Base-by-base conservation (phyloP, 2,888 invertebrate genomes). In the Drosophila pegasa region DNA sequence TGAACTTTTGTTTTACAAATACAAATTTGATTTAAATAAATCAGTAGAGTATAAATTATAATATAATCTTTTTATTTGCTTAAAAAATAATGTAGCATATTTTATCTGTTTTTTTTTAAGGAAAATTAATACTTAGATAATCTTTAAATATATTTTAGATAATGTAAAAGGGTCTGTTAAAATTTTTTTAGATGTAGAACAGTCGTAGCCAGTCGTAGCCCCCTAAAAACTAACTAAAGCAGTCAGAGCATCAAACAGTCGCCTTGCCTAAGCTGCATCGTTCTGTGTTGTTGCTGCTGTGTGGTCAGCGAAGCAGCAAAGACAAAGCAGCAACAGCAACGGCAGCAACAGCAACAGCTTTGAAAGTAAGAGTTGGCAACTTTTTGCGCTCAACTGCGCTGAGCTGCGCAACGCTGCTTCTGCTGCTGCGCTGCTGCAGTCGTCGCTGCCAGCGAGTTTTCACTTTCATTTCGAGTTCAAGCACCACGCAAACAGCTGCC, bases 391-490 rank as follows among this genome's bases (percentile, higher is more conserved):
- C 71, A 69, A 56, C 73, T 43, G 43, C 43, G n/a, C n/a, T n/a
- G n/a, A n/a, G 60, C 73, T 64, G 82, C 80, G 68, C 57, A 63
- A 80, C 80, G 68, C 57, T 71, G 68, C 74, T 71, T 64, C 79
- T 77, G 68, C 57, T 71, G 68, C 74, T 64, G 82, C 80, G 68
- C 57, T 71, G 68, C 74, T 71, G 68, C 75, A 71, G 52, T 64
- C 37, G 54, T 9, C 57, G 59, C 37, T 41, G 47, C 62, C 67
- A 54, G 75, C 75, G 73, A 57, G 69, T 83, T 88, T 90, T 90
- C 90, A 90, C 90, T 90, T 90, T 90, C 90, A 86, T 77, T 88
- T 88, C 65, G 86, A 81, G 86, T 87, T 86, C 88, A 86, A 90
- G 84, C 88, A 90, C 88, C 90, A 89, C 75, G 74, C 74, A 55